Base-by-base conservation (phyloP, 2,113 vertebrate species). In the Corythaixoides concolor region DNA sequence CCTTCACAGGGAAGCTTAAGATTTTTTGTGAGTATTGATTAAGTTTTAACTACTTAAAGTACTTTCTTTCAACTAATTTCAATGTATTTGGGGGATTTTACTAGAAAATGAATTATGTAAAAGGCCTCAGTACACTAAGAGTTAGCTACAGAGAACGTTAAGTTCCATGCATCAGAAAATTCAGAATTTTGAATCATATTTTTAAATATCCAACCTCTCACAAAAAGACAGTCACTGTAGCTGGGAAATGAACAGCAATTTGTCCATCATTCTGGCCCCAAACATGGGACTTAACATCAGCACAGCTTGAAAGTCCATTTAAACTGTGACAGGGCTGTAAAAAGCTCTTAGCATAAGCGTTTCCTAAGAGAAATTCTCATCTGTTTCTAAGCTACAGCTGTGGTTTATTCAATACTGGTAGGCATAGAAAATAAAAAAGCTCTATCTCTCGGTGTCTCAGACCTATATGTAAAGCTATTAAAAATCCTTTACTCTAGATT, bases 261-360 rank as follows among this genome's bases (percentile, higher is more conserved):
- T 89, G 82, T 75, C 77, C 56, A 56, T 64, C 74, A 64, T 12
- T 64, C 35, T 15, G 4, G 80, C 81, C 53, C 66, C 62, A 93
- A 73, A 91, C 24, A 55, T 12, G 39, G 53, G 21, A 78, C 89
- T 87, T 82, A 52, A 78, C 62, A 82, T 30, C 64, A 87, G 87
- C 89, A 92, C 91, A 96, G 80, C 87, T 78, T 93, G 94, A 94
- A 85, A 87, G 89, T 81, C 89, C 87, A 75, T 95, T 96, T 95
- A 56, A 92, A 78, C 69, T 75, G 84, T 67, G 60, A 53, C 47
- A 63, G n/a, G 23, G 47, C 69, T 94, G 69, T 45, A 75, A 96
- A 96, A 90, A 87, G 53, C 78, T 72, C 78, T 91, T 55, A 75
- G 35, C 21, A 72, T 59, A 89, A 81, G 64, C 37, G 80, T 77